phyloP scores from a whole-genome alignment of 2,113 vertebrate genomes.

The Strigops habroptila region DNA sequence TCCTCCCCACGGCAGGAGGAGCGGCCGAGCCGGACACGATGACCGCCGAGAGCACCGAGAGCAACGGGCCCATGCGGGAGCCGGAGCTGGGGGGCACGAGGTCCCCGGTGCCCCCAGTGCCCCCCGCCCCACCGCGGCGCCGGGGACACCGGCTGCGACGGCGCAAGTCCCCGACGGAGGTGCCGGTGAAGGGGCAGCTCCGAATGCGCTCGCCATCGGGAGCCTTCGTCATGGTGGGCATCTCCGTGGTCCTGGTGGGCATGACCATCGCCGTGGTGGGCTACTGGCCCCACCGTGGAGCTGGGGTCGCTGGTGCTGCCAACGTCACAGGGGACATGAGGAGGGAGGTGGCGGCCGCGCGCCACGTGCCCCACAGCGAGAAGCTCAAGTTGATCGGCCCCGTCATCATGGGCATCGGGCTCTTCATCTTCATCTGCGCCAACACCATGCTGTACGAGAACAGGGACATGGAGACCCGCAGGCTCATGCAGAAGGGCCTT shows the following conservation, averaged over 20 bases:
- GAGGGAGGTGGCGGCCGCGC: conserved; percentile 63
- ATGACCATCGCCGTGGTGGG: conserved; percentile 88
- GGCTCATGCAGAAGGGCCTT: conserved; percentile 84
- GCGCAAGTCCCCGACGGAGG: conserved; percentile 20
- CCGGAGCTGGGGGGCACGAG: not conserved
- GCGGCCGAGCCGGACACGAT: not conserved
- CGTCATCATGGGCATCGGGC: conserved; percentile 94
- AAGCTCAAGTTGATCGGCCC: conserved; percentile 92
- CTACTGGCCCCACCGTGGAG: conserved; percentile 88
- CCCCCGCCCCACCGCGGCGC: conserved; percentile 13
- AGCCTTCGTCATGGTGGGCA: conserved; percentile 86
- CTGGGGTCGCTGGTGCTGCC: not conserved
- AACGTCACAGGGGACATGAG: conserved; percentile 56
- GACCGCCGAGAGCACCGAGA: not conserved
- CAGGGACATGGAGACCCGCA: conserved; percentile 90
- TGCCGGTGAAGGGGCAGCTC: conserved; percentile 79
- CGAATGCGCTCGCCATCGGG: conserved; percentile 89
- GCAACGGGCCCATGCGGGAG: conserved; percentile 8
- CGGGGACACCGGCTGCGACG: conserved; percentile 27
- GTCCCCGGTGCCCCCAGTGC: not conserved
- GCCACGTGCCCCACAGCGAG: conserved; percentile 77
- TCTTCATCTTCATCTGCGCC: conserved; percentile 97
- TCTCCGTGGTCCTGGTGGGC: conserved; percentile 87
- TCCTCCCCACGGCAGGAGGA: not conserved
- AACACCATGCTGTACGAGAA: conserved; percentile 98